These are phyloP conservation scores for Xestia rhomboidea DNA, from an alignment of 2,888 invertebrate species.

Conservation along the genomic window DNA sequence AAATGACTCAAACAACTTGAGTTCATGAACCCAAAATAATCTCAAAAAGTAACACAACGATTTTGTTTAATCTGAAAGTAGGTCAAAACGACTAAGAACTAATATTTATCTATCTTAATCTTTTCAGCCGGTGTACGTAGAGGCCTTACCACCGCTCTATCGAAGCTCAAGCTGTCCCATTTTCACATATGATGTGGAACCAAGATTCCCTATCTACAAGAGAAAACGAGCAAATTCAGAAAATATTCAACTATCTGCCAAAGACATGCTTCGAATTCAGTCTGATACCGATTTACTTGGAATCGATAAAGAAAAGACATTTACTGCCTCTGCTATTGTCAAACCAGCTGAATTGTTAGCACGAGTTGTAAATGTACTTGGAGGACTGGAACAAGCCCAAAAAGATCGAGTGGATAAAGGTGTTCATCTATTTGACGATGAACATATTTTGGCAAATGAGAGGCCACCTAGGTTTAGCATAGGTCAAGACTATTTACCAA, in stretches of 20 bases:
- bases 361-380: slow-evolving; percentile 94
- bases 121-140: slow-evolving; percentile 94
- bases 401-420: slow-evolving; percentile 89
- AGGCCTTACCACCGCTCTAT: slow-evolving; percentile 85
- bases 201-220: slow-evolving; percentile 85
- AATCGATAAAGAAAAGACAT: slow-evolving; percentile 95
- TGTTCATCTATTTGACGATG: slow-evolving; percentile 93
- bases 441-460: slow-evolving; percentile 94
- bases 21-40: slow-evolving; percentile 25
- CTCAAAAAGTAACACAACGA: slow-evolving; percentile 14
- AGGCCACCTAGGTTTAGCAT: slow-evolving; percentile 90
- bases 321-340: slow-evolving; percentile 93
- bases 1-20: not conserved
- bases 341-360: slow-evolving; percentile 94
- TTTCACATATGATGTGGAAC: slow-evolving; percentile 92
- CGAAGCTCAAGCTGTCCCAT: slow-evolving; percentile 94
- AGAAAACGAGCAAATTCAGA: slow-evolving; percentile 92
- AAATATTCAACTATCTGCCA: slow-evolving; percentile 88
- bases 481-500: slow-evolving; percentile 83
- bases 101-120: slow-evolving; percentile 42
- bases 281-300: slow-evolving; percentile 95
- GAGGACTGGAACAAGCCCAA: slow-evolving; percentile 89
- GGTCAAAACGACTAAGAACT: slow-evolving; percentile 33
- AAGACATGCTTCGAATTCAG: slow-evolving; percentile 91
- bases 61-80: slow-evolving; percentile 22